These are phyloP conservation scores for Lutraria rhynchaena DNA, from an alignment of 1,140 invertebrate species.

Conservation along the genomic window DNA sequence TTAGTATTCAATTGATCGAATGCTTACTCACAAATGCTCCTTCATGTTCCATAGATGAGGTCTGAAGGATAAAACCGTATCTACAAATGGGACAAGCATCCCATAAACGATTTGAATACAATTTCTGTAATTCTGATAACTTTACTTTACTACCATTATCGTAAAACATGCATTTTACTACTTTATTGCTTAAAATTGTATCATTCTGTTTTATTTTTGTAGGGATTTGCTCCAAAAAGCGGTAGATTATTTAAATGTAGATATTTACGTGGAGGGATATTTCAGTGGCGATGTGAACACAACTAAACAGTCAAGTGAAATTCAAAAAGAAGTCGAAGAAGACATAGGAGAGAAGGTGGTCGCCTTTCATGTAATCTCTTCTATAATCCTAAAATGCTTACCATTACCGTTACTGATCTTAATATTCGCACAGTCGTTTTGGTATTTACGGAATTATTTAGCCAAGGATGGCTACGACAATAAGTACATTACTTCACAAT, in stretches of 20 bases:
- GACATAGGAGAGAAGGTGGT: conserved; percentile 26
- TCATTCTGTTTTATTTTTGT: conserved; percentile 7
- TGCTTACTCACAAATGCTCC: too few species aligned
- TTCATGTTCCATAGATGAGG: too few species aligned
- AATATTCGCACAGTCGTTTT: conserved; percentile 48
- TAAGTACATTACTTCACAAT: conserved; percentile 55
- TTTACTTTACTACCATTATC: too few species aligned
- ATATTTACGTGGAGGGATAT: not conserved
- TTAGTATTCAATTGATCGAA: too few species aligned
- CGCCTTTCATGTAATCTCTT: not conserved
- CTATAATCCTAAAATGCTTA: conserved; percentile 5
- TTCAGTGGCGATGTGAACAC: conserved; percentile 14
- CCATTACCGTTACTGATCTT: conserved; percentile 39
- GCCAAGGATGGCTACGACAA: conserved; percentile 57
- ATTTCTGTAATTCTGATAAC: too few species aligned
- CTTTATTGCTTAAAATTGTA: not conserved
- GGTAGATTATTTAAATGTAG: conserved; percentile 43
- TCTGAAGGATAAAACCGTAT: too few species aligned
- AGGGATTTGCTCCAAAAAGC: conserved; percentile 15
- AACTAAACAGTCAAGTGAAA: not conserved
- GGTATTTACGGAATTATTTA: conserved; percentile 55
- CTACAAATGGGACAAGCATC: too few species aligned
- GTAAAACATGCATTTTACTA: not conserved
- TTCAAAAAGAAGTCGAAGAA: conserved; percentile 33
- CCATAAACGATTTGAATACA: too few species aligned